Percentiles rank a stretch among this genome's conserved stretches.
Evolutionary conservation across 2,113 vertebrate species (phyloP).

Genomic region (Piaya cayana): DNA sequence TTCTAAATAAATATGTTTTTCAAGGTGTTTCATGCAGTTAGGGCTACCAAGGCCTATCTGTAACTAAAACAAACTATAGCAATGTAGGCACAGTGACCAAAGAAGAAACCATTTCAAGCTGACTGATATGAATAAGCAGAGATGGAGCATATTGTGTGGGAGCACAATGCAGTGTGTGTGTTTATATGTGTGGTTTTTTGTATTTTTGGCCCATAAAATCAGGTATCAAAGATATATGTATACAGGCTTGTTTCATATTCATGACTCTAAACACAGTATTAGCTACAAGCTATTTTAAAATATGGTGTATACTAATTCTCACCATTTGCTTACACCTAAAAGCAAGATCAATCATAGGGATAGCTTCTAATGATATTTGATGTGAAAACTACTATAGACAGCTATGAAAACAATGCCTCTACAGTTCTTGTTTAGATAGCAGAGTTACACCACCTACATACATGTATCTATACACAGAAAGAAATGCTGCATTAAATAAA

Average conservation of each 20-base stretch:
- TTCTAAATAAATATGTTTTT: neutral
- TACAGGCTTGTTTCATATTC: neutral
- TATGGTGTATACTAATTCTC: neutral
- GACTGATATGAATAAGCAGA: neutral
- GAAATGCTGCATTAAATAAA: neutral
- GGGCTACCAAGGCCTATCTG: neutral
- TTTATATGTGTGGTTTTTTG: neutral
- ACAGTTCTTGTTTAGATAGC: neutral
- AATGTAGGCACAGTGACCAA: neutral
- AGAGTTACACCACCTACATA: neutral
- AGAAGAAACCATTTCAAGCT: neutral
- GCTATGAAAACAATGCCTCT: neutral
- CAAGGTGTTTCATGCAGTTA: neutral
- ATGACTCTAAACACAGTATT: neutral
- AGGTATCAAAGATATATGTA: neutral
- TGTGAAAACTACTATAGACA: neutral
- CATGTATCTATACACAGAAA: neutral
- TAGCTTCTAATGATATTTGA: neutral
- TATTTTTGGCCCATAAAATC: neutral
- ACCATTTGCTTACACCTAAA: neutral
- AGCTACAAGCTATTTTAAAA: neutral
- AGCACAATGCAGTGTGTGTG: neutral
- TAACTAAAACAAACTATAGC: neutral
- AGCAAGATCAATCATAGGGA: neutral
- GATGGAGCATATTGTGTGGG: neutral